Percentiles rank a stretch among this genome's conserved stretches.
Conservation (phyloP, 2,113 vertebrate species). For the Thryonomys swinderianus region DNA sequence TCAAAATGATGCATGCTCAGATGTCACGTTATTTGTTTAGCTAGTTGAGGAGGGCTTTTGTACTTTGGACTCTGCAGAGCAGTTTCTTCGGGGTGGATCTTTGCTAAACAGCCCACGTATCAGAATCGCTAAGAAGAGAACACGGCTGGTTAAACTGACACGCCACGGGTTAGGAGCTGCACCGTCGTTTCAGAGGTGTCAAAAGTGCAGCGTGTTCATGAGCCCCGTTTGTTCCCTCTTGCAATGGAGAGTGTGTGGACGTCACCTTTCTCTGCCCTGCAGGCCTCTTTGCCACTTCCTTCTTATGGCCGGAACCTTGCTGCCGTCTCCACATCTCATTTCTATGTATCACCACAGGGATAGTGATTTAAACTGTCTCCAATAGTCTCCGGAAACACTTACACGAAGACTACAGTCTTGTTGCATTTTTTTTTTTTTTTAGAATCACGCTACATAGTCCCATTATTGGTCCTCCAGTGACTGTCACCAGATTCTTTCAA, state of each 20-base stretch:
- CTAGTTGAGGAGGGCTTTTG: neutral
- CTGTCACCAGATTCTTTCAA: slow-evolving; percentile 52
- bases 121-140: slow-evolving; percentile 14
- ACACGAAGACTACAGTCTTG: neutral
- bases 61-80: neutral
- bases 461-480: neutral
- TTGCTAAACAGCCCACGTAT: neutral
- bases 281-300: neutral
- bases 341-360: neutral
- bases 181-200: slow-evolving; percentile 39
- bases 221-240: neutral
- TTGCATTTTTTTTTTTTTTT: neutral
- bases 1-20: neutral
- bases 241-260: neutral
- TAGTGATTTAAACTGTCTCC: slow-evolving; percentile 30
- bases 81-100: neutral
- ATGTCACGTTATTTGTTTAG: slow-evolving; percentile 34
- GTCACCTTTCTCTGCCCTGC: neutral
- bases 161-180: neutral
- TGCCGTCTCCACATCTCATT: neutral
- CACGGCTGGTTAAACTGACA: neutral
- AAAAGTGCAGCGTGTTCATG: neutral
- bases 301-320: slow-evolving; percentile 35
- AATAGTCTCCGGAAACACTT: slow-evolving; percentile 29
- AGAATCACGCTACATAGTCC: neutral